These are phyloP conservation scores for Volucella inanis DNA, from an alignment of 2,888 invertebrate genomes.

Conservation along the genomic window DNA sequence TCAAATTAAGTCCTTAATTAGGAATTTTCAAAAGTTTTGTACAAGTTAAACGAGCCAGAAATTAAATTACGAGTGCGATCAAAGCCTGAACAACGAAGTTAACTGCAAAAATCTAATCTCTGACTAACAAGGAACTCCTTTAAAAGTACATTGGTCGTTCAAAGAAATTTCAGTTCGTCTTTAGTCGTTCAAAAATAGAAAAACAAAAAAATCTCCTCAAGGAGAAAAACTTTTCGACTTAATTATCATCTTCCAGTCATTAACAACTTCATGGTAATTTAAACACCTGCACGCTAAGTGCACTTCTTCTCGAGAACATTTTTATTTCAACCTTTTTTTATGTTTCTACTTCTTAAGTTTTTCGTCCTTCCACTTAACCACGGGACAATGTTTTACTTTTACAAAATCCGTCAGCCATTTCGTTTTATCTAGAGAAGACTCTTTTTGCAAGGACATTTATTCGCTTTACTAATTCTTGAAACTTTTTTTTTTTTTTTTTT, in stretches of 20 bases:
- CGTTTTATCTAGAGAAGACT: conserved; percentile 33
- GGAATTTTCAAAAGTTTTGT: no score
- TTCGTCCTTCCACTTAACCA: background rate
- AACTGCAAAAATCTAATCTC: no score
- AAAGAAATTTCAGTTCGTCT: background rate
- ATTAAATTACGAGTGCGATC: no score
- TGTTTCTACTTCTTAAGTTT: conserved; percentile 11
- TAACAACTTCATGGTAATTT: conserved; percentile 35
- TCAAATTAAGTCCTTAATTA: no score
- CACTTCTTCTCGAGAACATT: conserved; percentile 2
- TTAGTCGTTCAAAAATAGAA: background rate
- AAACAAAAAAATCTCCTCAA: background rate
- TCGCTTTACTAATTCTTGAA: conserved; percentile 41
- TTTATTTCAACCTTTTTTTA: background rate
- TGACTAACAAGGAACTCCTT: no score
- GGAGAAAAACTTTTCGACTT: conserved; percentile 9
- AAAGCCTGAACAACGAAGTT: no score
- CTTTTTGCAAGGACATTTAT: conserved; percentile 35
- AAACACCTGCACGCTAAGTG: conserved; percentile 39
- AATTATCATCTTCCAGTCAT: conserved; percentile 23
- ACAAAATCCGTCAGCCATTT: conserved; percentile 22
- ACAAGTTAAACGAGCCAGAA: no score
- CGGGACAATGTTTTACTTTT: conserved; percentile 5
- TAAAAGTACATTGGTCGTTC: no score
- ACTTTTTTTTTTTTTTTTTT: conserved; percentile 27